Evolutionary conservation across 2,113 vertebrate genomes (phyloP).

Genomic region (Hippolais icterina): DNA sequence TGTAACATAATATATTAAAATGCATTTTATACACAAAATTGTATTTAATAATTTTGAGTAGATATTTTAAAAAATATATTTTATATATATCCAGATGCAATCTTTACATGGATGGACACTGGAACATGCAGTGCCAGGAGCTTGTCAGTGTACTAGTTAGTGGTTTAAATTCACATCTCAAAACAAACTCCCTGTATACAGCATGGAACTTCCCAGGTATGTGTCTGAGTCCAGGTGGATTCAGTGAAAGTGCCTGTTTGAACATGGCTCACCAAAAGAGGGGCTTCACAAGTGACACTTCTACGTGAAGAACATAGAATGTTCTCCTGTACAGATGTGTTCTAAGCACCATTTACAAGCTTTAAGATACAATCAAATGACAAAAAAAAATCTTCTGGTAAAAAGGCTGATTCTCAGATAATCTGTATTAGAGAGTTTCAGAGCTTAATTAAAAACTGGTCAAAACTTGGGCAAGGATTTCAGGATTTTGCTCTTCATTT

Average conservation of each 20-base stretch:
- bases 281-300: not conserved
- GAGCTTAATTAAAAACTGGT: not conserved
- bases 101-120: not conserved
- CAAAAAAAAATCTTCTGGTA: not conserved
- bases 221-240: not conserved
- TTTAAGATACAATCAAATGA: not conserved
- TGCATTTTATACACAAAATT: not conserved
- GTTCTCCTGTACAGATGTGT: not conserved
- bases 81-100: not conserved
- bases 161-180: not conserved
- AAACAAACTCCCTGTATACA: not conserved
- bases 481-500: not conserved
- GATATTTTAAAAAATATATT: not conserved
- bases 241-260: not conserved
- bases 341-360: not conserved
- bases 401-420: not conserved
- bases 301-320: accelerated
- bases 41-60: not conserved
- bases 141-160: not conserved
- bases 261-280: not conserved
- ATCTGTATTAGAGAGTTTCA: not conserved
- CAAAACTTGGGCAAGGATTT: not conserved
- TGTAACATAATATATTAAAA: not conserved
- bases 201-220: not conserved
- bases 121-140: not conserved